phyloP scores from a whole-genome alignment of 2,797 vertebrate genomes.

The Menidia menidia region DNA sequence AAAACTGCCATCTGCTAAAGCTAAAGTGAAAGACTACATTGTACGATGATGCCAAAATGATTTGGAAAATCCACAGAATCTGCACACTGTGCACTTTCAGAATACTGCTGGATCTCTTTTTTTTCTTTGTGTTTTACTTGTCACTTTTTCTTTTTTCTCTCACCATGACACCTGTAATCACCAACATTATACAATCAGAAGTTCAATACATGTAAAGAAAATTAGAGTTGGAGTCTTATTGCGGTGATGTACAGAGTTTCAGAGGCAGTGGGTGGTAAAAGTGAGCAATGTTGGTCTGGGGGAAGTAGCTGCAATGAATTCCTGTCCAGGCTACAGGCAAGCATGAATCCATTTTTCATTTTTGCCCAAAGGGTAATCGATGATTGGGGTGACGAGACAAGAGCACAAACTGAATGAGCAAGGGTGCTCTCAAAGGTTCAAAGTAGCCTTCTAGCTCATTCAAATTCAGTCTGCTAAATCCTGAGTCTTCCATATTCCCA shows the following conservation, averaged over 20 bases:
- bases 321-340: constrained; percentile 56
- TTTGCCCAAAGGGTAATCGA: constrained; percentile 76
- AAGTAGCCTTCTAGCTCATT: constrained; percentile 66
- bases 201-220: neutral
- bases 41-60: too few relatives aligned
- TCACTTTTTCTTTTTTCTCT: constrained; percentile 1
- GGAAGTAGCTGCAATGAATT: constrained; percentile 50
- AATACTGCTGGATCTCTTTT: too few relatives aligned
- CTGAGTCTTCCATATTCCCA: constrained; percentile 63
- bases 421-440: constrained; percentile 61
- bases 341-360: constrained; percentile 75
- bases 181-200: neutral
- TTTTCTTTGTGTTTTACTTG: too few relatives aligned
- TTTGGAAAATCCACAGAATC: too few relatives aligned
- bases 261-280: constrained; percentile 32
- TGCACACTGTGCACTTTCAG: too few relatives aligned
- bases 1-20: too few relatives aligned
- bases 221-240: constrained; percentile 11
- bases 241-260: constrained; percentile 20
- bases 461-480: constrained; percentile 68
- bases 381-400: constrained; percentile 75
- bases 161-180: neutral
- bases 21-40: too few relatives aligned
- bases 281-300: constrained; percentile 41
- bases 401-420: constrained; percentile 69